Percentiles rank a stretch among this genome's conserved stretches.
phyloP scores from a whole-genome alignment of 2,113 vertebrate species.

The Nycticryphes semicollaris region DNA sequence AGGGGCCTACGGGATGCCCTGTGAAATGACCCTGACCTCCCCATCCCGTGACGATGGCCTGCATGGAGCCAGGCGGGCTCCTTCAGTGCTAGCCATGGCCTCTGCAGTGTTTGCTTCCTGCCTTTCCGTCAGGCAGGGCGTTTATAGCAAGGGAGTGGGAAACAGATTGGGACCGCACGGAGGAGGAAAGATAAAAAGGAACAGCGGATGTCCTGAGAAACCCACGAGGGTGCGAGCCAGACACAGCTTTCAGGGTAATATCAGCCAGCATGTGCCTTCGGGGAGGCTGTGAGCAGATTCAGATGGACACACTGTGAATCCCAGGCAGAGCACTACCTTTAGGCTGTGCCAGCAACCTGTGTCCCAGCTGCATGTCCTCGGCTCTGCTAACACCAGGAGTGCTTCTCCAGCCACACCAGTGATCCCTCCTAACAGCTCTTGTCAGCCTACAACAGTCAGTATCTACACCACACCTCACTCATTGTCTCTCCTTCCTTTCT shows the following conservation, averaged over 20 bases:
- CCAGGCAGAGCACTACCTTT: background rate
- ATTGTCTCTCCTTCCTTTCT: background rate
- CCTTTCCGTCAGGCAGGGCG: background rate
- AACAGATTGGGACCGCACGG: background rate
- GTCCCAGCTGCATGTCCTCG: background rate
- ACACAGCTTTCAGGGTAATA: background rate
- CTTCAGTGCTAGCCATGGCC: rapidly evolving
- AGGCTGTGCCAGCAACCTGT: background rate
- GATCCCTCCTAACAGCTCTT: rapidly evolving
- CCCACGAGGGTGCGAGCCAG: rapidly evolving
- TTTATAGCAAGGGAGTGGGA: background rate
- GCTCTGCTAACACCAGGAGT: rapidly evolving
- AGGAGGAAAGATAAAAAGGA: background rate
- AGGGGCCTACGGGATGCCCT: background rate
- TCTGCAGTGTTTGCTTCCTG: background rate
- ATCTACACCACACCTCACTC: background rate
- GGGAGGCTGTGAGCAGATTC: background rate
- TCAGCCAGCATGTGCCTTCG: rapidly evolving
- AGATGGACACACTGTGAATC: rapidly evolving
- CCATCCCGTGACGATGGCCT: rapidly evolving
- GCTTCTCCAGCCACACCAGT: background rate
- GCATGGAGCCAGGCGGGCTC: background rate
- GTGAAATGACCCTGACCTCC: background rate
- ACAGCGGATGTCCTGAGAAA: background rate
- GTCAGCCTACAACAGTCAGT: background rate